Evolutionary conservation across 2,797 vertebrate species (phyloP).

Genomic region (Premnoplex brunnescens): DNA sequence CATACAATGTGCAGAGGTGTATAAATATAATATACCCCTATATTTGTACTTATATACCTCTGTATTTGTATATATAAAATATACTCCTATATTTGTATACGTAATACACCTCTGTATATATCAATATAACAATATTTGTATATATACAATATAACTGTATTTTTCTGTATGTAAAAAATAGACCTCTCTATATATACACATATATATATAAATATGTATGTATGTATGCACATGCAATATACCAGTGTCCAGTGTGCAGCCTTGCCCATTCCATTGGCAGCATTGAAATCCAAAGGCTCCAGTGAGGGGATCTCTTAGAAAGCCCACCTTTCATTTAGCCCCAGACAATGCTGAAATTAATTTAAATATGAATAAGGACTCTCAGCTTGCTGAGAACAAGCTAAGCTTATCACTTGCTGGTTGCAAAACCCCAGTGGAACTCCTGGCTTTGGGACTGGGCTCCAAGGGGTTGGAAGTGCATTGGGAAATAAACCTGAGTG

Average conservation of each 20-base stretch:
- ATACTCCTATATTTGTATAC: background rate
- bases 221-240: background rate
- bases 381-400: background rate
- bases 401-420: background rate
- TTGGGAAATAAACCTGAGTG: background rate
- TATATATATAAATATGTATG: fast-evolving
- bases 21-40: background rate
- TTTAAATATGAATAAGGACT: background rate
- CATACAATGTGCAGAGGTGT: fast-evolving
- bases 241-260: background rate
- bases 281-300: background rate
- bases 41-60: background rate
- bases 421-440: background rate
- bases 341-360: background rate
- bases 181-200: background rate
- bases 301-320: background rate
- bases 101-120: background rate
- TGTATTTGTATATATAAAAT: background rate
- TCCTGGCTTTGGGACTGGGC: background rate
- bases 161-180: background rate
- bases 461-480: background rate
- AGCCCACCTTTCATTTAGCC: background rate
- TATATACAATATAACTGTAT: background rate
- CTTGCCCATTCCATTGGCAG: fast-evolving
- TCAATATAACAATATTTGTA: background rate